Conservation (phyloP, 2,113 vertebrate genomes). For the Eulemur macaco region DNA sequence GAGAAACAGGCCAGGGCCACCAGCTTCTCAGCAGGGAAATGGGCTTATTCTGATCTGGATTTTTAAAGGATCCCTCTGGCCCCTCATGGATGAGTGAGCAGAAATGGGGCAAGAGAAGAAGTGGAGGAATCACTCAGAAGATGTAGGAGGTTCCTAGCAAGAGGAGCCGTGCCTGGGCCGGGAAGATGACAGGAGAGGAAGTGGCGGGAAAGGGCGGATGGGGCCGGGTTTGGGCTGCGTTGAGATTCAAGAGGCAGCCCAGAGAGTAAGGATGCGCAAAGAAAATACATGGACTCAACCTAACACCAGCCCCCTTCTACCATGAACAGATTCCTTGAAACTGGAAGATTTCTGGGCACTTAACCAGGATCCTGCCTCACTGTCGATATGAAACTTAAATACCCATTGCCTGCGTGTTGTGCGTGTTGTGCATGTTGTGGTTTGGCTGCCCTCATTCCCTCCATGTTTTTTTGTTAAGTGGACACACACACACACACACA, state of each 20-base stretch:
- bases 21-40: neutral
- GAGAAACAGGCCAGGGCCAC: neutral
- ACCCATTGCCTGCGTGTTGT: neutral
- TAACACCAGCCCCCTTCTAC: neutral
- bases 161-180: neutral
- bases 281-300: neutral
- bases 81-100: neutral
- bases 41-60: neutral
- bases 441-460: neutral
- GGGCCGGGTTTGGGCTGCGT: neutral
- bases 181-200: neutral
- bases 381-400: neutral
- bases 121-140: neutral
- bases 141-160: neutral
- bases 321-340: neutral
- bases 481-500: neutral
- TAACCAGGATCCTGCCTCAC: neutral
- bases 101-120: neutral
- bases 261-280: neutral
- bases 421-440: neutral
- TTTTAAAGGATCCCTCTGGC: neutral
- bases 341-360: neutral
- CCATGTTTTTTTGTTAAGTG: neutral
- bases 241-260: constrained; percentile 30
- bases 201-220: neutral